phyloP scores from a whole-genome alignment of 2,113 vertebrate genomes.

The Psittacula cyanocephala region DNA sequence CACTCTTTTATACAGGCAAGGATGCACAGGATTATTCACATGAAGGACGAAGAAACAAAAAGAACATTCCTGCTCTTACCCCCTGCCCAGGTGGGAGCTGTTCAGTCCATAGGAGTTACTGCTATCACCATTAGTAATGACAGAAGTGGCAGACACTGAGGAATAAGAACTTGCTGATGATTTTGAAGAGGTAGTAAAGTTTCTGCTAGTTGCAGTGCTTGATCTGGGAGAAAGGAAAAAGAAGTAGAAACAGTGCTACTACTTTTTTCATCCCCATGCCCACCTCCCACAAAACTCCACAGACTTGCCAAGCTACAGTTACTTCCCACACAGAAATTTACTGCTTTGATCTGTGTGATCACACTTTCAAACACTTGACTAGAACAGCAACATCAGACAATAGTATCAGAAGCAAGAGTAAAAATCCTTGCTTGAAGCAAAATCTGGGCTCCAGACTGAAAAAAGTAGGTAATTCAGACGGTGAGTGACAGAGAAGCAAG shows the following conservation, averaged over 20 bases:
- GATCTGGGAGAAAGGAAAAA: constrained; percentile 82
- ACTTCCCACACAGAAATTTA: neutral
- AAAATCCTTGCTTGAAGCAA: neutral
- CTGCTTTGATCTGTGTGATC: neutral
- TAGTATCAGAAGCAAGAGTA: neutral
- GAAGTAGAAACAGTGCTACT: constrained; percentile 65
- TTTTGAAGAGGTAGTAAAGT: constrained; percentile 94
- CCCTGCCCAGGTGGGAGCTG: constrained; percentile 85
- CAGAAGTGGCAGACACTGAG: constrained; percentile 85
- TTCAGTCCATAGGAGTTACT: constrained; percentile 87
- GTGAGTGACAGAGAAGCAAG: neutral
- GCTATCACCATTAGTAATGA: constrained; percentile 91
- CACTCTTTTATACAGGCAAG: neutral
- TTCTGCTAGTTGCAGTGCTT: constrained; percentile 89
- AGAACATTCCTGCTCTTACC: constrained; percentile 75
- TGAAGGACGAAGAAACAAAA: neutral
- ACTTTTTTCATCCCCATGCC: neutral
- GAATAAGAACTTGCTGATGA: constrained; percentile 86
- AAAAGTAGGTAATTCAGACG: neutral
- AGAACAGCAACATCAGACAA: neutral
- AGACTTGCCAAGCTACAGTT: neutral
- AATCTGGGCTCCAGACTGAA: neutral
- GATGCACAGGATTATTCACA: neutral
- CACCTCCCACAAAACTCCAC: neutral
- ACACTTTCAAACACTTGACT: neutral